Percentiles rank a stretch among this genome's conserved stretches.
Conservation (phyloP, 2,113 vertebrate species). For the Gobio gobio region DNA sequence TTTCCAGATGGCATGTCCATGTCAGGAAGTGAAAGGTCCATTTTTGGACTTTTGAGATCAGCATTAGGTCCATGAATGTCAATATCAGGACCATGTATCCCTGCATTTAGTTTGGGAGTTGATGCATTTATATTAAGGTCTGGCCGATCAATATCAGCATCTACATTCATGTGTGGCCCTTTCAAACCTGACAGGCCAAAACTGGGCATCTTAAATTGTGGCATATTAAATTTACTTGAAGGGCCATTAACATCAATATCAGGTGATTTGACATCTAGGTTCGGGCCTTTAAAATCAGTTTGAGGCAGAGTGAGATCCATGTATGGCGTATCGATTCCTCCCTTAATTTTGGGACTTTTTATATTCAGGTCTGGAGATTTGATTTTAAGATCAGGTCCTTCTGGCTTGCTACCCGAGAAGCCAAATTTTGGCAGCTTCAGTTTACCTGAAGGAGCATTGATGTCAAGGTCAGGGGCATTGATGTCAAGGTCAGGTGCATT, state of each 20-base stretch:
- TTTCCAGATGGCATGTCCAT: constrained; percentile 59
- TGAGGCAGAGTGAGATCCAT: constrained; percentile 56
- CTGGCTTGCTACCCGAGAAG: constrained; percentile 36
- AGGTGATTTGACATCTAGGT: neutral
- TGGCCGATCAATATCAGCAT: constrained; percentile 46
- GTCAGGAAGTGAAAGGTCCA: constrained; percentile 57
- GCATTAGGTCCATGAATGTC: neutral
- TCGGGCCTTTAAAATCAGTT: constrained; percentile 30
- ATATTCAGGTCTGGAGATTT: constrained; percentile 52
- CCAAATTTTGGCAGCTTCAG: constrained; percentile 4
- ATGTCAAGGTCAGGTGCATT: constrained; percentile 51
- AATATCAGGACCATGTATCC: constrained; percentile 48
- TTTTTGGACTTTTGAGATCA: constrained; percentile 45
- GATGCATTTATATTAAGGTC: constrained; percentile 43
- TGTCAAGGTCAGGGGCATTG: constrained; percentile 34
- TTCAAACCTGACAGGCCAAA: constrained; percentile 32
- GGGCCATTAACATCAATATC: constrained; percentile 50
- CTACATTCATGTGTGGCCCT: constrained; percentile 49
- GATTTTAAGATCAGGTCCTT: constrained; percentile 51
- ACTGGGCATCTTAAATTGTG: constrained; percentile 53
- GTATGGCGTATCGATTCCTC: constrained; percentile 55
- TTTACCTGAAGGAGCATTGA: constrained; percentile 29
- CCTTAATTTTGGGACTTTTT: constrained; percentile 65
- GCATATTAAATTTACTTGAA: constrained; percentile 55
- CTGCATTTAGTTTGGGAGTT: constrained; percentile 55